These are phyloP conservation scores for Paramisgurnus dabryanus DNA, from an alignment of 2,113 vertebrate genomes.

Conservation along the genomic window DNA sequence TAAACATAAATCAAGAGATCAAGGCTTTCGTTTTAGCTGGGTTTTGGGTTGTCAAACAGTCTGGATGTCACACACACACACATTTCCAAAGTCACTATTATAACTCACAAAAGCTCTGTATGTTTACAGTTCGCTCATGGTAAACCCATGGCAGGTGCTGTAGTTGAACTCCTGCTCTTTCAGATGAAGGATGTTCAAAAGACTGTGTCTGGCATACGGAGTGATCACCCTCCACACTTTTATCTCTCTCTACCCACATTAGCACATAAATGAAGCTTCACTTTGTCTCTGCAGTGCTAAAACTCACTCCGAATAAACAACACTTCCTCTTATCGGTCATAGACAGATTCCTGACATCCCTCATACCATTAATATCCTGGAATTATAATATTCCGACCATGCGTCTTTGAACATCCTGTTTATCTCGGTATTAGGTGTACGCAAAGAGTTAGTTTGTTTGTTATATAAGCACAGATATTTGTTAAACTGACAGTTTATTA, in stretches of 20 bases:
- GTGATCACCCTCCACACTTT: constrained; percentile 76
- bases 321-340: constrained; percentile 77
- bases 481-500: constrained; percentile 50
- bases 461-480: constrained; percentile 45
- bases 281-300: constrained; percentile 72
- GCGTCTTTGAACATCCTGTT: constrained; percentile 47
- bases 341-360: constrained; percentile 79
- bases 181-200: constrained; percentile 76
- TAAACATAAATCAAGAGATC: neutral
- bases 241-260: constrained; percentile 77
- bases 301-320: constrained; percentile 76
- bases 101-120: constrained; percentile 30
- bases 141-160: constrained; percentile 73
- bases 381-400: constrained; percentile 46
- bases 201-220: constrained; percentile 76
- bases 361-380: constrained; percentile 73
- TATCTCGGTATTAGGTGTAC: constrained; percentile 47
- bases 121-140: constrained; percentile 68
- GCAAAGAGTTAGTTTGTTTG: constrained; percentile 48
- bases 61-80: constrained; percentile 5
- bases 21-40: neutral
- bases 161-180: constrained; percentile 70
- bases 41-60: constrained; percentile 11
- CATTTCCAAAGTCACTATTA: constrained; percentile 41
- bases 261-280: constrained; percentile 82